A percentile compares a stretch with the other conserved stretches of the same genome.
Evolutionary conservation across 1,140 invertebrate genomes (phyloP).

Genomic region (Hetaerina americana): DNA sequence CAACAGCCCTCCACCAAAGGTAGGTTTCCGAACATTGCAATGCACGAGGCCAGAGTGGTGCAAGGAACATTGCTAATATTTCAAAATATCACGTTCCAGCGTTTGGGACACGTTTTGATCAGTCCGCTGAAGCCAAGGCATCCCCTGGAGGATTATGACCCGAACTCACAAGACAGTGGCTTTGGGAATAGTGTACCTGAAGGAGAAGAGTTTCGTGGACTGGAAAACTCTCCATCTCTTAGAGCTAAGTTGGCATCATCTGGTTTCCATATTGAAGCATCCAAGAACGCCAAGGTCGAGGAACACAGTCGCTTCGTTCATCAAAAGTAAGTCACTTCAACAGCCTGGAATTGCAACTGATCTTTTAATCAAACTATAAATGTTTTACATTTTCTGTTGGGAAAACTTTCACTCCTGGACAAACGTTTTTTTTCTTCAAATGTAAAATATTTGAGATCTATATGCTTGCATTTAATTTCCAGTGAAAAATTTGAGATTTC

Average conservation of each 20-base stretch:
- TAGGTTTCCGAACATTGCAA: too few relatives aligned
- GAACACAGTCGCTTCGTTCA: too few relatives aligned
- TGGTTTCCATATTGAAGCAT: too few relatives aligned
- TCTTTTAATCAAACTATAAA: too few relatives aligned
- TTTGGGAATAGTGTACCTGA: slow-evolving; percentile 29
- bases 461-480: neutral
- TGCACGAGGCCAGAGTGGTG: too few relatives aligned
- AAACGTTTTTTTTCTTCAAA: too few relatives aligned
- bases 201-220: slow-evolving; percentile 13
- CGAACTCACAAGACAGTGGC: slow-evolving; percentile 44
- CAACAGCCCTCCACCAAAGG: neutral
- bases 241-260: too few relatives aligned
- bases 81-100: neutral
- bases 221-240: neutral
- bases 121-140: slow-evolving; percentile 19
- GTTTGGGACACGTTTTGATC: neutral
- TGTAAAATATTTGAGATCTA: neutral
- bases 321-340: too few relatives aligned
- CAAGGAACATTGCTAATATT: neutral
- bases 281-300: too few relatives aligned
- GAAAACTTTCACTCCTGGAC: too few relatives aligned
- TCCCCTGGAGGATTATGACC: slow-evolving; percentile 32
- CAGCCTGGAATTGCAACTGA: too few relatives aligned
- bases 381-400: too few relatives aligned
- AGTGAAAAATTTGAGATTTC: neutral